These are phyloP conservation scores for Azemiops feae DNA, from an alignment of 2,113 vertebrate species.

Conservation along the genomic window DNA sequence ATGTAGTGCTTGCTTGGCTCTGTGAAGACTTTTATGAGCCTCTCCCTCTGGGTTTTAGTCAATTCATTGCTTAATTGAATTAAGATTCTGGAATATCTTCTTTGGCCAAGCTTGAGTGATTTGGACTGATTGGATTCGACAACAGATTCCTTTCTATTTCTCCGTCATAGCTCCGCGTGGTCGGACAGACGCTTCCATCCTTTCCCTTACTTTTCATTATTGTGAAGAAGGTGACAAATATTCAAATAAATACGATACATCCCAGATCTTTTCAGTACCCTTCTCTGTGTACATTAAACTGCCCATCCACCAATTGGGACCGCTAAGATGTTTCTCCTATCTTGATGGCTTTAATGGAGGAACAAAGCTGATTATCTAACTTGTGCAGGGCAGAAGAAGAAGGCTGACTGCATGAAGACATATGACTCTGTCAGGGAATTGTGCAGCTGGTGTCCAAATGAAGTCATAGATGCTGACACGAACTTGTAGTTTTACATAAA, in stretches of 20 bases:
- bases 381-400: not conserved
- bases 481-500: too few relatives aligned
- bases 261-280: not conserved
- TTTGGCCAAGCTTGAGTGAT: conserved; percentile 39
- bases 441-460: too few relatives aligned
- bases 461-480: too few relatives aligned
- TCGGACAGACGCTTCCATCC: not conserved
- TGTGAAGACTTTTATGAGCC: conserved; percentile 49
- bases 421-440: not conserved
- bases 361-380: not conserved
- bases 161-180: not conserved
- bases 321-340: not conserved
- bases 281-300: not conserved
- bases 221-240: not conserved
- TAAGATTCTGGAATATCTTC: conserved; percentile 48
- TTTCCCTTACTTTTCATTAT: not conserved
- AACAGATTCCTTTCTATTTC: conserved; percentile 35
- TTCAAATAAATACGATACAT: not conserved
- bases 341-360: not conserved
- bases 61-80: conserved; percentile 62
- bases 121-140: conserved; percentile 44
- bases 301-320: not conserved
- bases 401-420: not conserved
- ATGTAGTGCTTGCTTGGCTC: conserved; percentile 32
- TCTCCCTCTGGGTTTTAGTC: conserved; percentile 41